Evolutionary conservation across 2,888 invertebrate genomes (phyloP).

Genomic region (Agonopterix arenella): DNA sequence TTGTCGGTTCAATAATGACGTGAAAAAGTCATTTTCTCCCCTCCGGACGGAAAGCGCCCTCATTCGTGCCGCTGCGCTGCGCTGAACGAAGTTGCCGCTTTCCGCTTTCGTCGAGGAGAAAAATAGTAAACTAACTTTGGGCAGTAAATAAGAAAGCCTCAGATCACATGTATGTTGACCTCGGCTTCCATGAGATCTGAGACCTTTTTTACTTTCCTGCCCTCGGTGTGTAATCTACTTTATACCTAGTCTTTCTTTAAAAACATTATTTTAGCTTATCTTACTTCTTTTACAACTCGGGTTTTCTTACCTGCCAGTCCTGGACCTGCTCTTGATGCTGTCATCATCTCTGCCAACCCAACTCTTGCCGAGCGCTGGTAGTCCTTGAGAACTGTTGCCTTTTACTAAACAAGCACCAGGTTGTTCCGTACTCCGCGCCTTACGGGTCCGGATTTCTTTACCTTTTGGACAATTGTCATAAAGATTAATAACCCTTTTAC

Average conservation of each 20-base stretch:
- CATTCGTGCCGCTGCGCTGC: too few species aligned
- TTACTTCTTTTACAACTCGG: not conserved
- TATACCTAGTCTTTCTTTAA: not conserved
- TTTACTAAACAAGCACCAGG: conserved; percentile 41
- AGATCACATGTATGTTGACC: too few species aligned
- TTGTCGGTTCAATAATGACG: not conserved
- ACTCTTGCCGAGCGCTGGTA: conserved; percentile 47
- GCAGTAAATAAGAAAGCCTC: too few species aligned
- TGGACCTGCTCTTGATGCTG: conserved; percentile 49
- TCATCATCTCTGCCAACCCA: conserved; percentile 49
- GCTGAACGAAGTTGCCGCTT: too few species aligned
- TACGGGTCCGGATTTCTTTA: conserved; percentile 49
- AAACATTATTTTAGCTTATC: not conserved
- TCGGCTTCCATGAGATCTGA: too few species aligned
- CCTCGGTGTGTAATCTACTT: too few species aligned
- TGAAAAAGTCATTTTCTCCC: not conserved
- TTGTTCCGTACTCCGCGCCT: conserved; percentile 61
- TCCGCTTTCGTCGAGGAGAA: too few species aligned
- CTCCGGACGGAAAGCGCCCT: too few species aligned
- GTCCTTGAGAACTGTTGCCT: conserved; percentile 43
- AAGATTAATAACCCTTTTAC: not conserved
- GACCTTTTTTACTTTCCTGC: too few species aligned
- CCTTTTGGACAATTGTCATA: conserved; percentile 22
- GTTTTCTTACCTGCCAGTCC: conserved; percentile 51
- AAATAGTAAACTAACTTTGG: too few species aligned